Evolutionary conservation across 2,888 invertebrate species (phyloP).

Genomic region (Aphodius sticticus): DNA sequence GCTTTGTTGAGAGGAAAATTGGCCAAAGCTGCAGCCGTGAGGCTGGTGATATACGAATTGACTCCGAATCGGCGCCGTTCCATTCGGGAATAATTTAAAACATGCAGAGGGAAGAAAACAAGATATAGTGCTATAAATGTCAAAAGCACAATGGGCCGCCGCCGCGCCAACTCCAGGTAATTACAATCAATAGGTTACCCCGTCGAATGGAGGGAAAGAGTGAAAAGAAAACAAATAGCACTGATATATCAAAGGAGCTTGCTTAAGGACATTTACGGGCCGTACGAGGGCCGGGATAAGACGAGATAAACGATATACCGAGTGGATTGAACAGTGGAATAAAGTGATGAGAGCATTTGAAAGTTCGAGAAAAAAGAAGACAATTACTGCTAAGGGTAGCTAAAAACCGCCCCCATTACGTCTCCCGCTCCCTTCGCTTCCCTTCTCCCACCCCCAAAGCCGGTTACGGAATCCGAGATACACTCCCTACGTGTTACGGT

Average conservation of each 20-base stretch:
- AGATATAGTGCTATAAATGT: conserved; percentile 4
- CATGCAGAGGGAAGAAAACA: neutral
- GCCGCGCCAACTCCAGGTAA: conserved; percentile 35
- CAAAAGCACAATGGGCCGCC: conserved; percentile 4
- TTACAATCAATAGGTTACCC: conserved; percentile 40
- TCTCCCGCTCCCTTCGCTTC: neutral
- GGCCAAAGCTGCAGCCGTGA: neutral
- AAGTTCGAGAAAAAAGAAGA: conserved; percentile 51
- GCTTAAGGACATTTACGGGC: conserved; percentile 54
- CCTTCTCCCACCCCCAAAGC: conserved; percentile 8
- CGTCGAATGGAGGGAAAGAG: conserved; percentile 31
- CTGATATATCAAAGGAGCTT: conserved; percentile 57
- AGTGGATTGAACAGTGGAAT: conserved; percentile 57
- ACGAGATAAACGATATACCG: conserved; percentile 56
- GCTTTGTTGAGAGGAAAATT: neutral
- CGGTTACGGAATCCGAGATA: conserved; percentile 13
- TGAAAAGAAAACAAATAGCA: conserved; percentile 52
- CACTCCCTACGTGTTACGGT: conserved; percentile 24
- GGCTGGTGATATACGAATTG: neutral
- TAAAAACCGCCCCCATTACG: conserved; percentile 39
- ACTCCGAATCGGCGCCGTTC: neutral
- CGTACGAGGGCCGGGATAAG: conserved; percentile 55
- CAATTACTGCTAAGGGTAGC: conserved; percentile 53
- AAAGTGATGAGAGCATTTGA: conserved; percentile 58
- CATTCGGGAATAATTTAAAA: conserved; percentile 4